These are phyloP conservation scores for Eudemis profundana DNA, from an alignment of 2,888 invertebrate species.

Conservation along the genomic window DNA sequence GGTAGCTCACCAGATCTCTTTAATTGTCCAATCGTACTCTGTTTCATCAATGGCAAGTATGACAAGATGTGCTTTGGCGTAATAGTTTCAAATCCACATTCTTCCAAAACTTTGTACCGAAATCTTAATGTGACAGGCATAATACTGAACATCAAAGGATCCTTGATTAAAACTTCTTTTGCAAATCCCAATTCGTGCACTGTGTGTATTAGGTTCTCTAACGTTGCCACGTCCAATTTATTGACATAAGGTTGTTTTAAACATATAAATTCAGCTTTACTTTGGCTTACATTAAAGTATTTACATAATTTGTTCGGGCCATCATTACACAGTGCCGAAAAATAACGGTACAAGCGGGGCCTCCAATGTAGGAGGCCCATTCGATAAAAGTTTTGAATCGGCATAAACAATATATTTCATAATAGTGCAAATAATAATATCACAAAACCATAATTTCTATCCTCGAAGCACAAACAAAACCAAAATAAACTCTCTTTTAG, in stretches of 20 bases:
- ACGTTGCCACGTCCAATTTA: conserved; percentile 60
- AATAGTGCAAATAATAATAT: background rate
- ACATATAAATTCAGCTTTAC: conserved; percentile 64
- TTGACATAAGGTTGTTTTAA: conserved; percentile 69
- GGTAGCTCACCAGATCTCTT: conserved; percentile 61
- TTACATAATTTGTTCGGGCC: conserved; percentile 59
- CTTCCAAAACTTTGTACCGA: conserved; percentile 69
- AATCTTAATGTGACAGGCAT: conserved; percentile 72
- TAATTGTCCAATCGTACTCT: conserved; percentile 67
- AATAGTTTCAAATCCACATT: conserved; percentile 72
- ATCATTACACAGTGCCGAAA: conserved; percentile 32
- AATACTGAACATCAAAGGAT: conserved; percentile 69
- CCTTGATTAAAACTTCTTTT: conserved; percentile 59
- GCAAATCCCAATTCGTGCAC: conserved; percentile 66
- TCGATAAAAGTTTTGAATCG: conserved; percentile 43
- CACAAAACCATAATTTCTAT: background rate
- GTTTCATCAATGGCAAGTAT: conserved; percentile 68
- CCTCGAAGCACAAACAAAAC: no score
- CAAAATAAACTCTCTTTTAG: conserved; percentile 14
- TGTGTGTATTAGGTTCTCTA: conserved; percentile 60
- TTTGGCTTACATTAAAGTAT: conserved; percentile 63
- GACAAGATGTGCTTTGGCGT: conserved; percentile 56
- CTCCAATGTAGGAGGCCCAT: conserved; percentile 40
- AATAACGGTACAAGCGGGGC: conserved; percentile 13
- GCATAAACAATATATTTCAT: conserved; percentile 39